Evolutionary conservation across 1,140 invertebrate genomes (phyloP).

Genomic region (Ridgeia piscesae): DNA sequence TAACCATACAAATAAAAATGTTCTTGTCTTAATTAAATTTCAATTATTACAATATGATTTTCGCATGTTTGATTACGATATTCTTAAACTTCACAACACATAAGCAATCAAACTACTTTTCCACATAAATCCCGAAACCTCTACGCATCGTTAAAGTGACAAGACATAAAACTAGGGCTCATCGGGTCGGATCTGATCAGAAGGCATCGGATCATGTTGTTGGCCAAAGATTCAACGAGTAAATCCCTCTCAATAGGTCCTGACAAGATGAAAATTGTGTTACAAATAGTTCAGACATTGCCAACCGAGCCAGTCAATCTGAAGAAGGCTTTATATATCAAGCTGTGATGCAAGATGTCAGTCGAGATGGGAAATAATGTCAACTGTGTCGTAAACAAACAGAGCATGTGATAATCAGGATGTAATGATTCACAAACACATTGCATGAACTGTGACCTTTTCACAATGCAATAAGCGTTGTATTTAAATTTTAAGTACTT

Average conservation of each 20-base stretch:
- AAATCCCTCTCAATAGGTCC: not conserved
- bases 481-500: too few relatives aligned
- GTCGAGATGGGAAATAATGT: too few relatives aligned
- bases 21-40: not conserved
- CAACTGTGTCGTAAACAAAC: too few relatives aligned
- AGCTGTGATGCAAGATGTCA: not conserved
- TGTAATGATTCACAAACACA: too few relatives aligned
- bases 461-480: too few relatives aligned
- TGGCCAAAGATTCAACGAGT: not conserved
- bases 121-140: not conserved
- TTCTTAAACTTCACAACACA: not conserved
- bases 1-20: not conserved
- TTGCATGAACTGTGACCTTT: too few relatives aligned
- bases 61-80: not conserved
- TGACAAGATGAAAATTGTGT: not conserved
- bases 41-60: not conserved
- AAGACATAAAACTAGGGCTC: not conserved
- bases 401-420: too few relatives aligned
- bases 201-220: not conserved
- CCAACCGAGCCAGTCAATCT: not conserved
- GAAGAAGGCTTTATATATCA: not conserved
- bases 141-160: not conserved
- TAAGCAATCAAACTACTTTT: not conserved
- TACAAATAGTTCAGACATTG: not conserved
- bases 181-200: not conserved